phyloP scores from a whole-genome alignment of 2,113 vertebrate genomes.

The Todiramphus saurophagus region DNA sequence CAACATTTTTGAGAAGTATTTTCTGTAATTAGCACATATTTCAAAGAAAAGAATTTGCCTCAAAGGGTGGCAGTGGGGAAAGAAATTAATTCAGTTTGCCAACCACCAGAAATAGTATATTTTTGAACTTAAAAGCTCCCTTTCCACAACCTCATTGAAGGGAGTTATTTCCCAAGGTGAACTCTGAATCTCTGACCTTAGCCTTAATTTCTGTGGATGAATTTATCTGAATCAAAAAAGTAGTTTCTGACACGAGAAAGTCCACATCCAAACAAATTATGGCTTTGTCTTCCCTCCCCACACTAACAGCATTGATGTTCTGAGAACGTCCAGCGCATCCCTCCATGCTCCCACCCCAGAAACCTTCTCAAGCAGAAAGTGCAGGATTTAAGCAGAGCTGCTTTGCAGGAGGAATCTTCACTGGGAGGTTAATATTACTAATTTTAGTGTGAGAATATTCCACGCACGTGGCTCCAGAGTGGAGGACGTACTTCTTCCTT shows the following conservation, averaged over 20 bases:
- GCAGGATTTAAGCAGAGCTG: background rate
- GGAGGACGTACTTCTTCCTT: conserved; percentile 87
- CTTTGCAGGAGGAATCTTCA: background rate
- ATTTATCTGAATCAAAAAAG: background rate
- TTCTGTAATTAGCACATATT: background rate
- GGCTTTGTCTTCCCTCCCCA: background rate
- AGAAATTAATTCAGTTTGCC: background rate
- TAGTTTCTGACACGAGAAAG: background rate
- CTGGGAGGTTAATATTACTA: conserved; percentile 42
- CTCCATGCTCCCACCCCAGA: background rate
- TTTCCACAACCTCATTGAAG: background rate
- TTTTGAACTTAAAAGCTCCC: background rate
- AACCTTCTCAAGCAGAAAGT: background rate
- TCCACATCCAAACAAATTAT: background rate
- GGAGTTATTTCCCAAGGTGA: background rate
- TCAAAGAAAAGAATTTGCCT: background rate
- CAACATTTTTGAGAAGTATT: background rate
- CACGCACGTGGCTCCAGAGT: conserved; percentile 86
- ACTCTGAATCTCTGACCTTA: background rate
- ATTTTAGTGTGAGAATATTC: conserved; percentile 39
- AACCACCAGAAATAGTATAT: background rate
- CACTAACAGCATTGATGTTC: background rate
- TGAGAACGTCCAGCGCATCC: background rate
- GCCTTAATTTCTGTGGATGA: background rate
- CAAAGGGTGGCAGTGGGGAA: background rate